Conservation (phyloP, 2,888 invertebrate genomes). For the Synanthedon vespiformis region DNA sequence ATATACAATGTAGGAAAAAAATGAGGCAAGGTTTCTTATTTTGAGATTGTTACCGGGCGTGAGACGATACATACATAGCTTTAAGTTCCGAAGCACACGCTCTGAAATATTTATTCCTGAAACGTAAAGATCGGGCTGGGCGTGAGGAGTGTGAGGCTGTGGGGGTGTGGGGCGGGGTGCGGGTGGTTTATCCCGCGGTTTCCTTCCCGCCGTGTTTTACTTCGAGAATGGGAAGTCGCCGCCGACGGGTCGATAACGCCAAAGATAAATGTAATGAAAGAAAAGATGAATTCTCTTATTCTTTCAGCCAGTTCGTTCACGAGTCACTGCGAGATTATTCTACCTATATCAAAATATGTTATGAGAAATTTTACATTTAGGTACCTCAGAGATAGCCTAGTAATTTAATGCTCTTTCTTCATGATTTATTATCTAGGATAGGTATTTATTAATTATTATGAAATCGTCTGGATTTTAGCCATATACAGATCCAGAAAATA, state of each 20-base stretch:
- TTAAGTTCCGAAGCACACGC: constrained; percentile 69
- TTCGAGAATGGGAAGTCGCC: constrained; percentile 70
- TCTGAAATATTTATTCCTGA: constrained; percentile 72
- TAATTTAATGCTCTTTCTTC: no score
- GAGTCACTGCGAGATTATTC: no score
- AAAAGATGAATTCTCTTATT: constrained; percentile 12
- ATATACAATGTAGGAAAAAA: neutral
- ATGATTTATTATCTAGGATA: no score
- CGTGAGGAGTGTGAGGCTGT: constrained; percentile 19
- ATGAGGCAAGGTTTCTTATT: constrained; percentile 32
- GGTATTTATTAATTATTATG: no score
- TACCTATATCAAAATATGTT: no score
- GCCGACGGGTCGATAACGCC: constrained; percentile 67
- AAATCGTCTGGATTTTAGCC: no score
- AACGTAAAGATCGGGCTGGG: constrained; percentile 64
- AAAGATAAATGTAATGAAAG: constrained; percentile 48
- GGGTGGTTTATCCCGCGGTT: constrained; percentile 68
- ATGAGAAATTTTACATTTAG: no score
- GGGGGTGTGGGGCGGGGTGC: constrained; percentile 17
- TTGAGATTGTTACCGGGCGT: constrained; percentile 63
- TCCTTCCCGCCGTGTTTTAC: constrained; percentile 70
- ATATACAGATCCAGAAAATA: no score
- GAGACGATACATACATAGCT: constrained; percentile 60
- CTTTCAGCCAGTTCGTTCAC: neutral
- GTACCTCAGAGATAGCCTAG: no score